Base-by-base conservation (phyloP, 2,888 invertebrate species). In the Zele albiditarsus region DNA sequence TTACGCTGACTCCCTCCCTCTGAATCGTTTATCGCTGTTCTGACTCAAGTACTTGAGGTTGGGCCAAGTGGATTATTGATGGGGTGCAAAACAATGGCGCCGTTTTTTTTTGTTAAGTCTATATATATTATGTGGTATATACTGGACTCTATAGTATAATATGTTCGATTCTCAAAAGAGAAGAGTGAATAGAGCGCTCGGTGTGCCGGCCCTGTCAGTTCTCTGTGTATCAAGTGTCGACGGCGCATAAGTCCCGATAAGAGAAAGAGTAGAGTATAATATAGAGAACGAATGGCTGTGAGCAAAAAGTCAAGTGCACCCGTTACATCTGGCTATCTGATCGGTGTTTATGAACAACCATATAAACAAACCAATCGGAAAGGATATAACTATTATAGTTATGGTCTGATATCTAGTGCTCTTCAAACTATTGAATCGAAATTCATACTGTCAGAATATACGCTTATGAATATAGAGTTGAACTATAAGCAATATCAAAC, bases 321-420 rank as follows among this genome's bases (percentile, higher is more conserved):
- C 76, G 80, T 82, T 84, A 83, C 88, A 88, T 88, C 88, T 88
- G 88, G 86, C 85, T 28, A 82, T 84, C 82, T 84, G 87, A 88
- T 86, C 84, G 84, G 84, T 86, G 87, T 88, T 88, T 87, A 88
- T 87, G 83, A 85, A 88, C 87, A 88, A 87, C 86, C 84, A 85
- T 79, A 71, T 53, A 75, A 71, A 78, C 78, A 77, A 78, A 76
- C 74, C 75, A 77, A 78, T 74, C 66, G 69, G 63, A 23, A 16
- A 38, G 66, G 23, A 49, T 16, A 25, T 3, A 38, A 12, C 38
- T 0, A 38, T 38, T 2, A 12, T 12, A 12, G 10, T 38, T 38
- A 12, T 38, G 12, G 2, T 38, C 12, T 12, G 12, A 38, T 28
- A 12, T 49, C 46, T 60, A 23, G 20, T 28, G 8, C 27, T 67